Percentiles rank a stretch among this genome's conserved stretches.
Evolutionary conservation across 2,113 vertebrate genomes (phyloP).

Genomic region (Tragelaphus imberbis): DNA sequence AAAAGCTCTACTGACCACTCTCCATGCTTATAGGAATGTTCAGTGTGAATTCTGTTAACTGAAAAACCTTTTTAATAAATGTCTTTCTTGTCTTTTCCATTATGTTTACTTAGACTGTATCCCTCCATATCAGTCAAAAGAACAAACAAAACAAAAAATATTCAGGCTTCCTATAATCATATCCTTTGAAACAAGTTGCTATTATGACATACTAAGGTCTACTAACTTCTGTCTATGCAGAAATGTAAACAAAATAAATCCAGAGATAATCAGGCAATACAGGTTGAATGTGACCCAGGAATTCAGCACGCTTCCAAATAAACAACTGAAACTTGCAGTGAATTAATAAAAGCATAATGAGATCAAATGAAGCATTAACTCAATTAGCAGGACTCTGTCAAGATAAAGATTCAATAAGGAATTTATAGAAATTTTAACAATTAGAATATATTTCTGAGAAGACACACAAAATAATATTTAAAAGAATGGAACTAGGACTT

Average conservation of each 20-base stretch:
- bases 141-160: background rate
- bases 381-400: background rate
- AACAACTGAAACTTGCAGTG: background rate
- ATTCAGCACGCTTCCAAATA: background rate
- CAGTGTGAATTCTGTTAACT: slow-evolving; percentile 39
- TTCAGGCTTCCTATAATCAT: background rate
- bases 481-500: background rate
- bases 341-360: background rate
- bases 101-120: background rate
- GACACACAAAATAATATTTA: background rate
- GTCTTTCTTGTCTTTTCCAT: slow-evolving; percentile 35
- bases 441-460: background rate
- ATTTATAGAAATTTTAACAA: background rate
- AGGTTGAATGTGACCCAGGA: background rate
- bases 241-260: slow-evolving; percentile 18
- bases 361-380: background rate
- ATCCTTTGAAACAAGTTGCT: background rate
- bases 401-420: background rate
- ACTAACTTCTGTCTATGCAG: background rate
- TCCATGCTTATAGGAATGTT: slow-evolving; percentile 34
- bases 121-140: background rate
- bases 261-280: background rate
- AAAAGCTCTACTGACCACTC: slow-evolving; percentile 61
- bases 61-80: slow-evolving; percentile 1
- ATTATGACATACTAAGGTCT: background rate